Conservation (phyloP, 2,113 vertebrate genomes). For the Corythornis vintsioides region DNA sequence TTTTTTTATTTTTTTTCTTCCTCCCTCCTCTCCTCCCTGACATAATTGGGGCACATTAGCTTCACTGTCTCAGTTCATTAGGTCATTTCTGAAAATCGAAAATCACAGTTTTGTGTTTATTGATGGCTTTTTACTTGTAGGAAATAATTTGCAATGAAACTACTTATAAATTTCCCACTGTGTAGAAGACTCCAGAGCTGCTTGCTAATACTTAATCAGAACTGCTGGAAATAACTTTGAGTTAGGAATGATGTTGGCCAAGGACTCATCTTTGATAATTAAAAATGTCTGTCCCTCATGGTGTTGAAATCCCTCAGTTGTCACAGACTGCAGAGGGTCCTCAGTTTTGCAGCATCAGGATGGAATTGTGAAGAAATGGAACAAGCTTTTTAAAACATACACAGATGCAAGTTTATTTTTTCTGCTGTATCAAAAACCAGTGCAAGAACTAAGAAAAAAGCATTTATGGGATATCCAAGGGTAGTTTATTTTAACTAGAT, state of each 20-base stretch:
- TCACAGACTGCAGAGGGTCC: neutral
- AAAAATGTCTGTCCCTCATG: neutral
- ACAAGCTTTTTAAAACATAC: neutral
- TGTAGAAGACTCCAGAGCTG: neutral
- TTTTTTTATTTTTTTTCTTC: neutral
- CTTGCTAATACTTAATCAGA: slow-evolving; percentile 35
- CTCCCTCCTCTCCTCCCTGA: neutral
- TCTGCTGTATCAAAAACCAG: neutral
- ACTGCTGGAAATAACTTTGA: slow-evolving; percentile 24
- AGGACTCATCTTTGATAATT: slow-evolving; percentile 4
- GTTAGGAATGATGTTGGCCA: neutral
- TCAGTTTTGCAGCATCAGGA: neutral
- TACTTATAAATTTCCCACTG: slow-evolving; percentile 4
- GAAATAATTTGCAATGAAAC: slow-evolving; percentile 18
- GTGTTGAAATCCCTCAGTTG: neutral
- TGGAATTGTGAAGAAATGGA: neutral
- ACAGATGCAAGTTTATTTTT: neutral
- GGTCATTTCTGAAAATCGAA: slow-evolving; percentile 25
- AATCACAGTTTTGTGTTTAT: slow-evolving; percentile 23
- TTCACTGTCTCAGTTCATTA: slow-evolving; percentile 42
- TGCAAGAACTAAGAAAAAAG: neutral
- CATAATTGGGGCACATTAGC: slow-evolving; percentile 43
- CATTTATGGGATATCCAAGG: neutral
- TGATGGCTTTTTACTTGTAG: slow-evolving; percentile 19
- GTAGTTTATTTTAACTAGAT: neutral